Conservation (phyloP, 2,888 invertebrate species). For the Phasia obesa region DNA sequence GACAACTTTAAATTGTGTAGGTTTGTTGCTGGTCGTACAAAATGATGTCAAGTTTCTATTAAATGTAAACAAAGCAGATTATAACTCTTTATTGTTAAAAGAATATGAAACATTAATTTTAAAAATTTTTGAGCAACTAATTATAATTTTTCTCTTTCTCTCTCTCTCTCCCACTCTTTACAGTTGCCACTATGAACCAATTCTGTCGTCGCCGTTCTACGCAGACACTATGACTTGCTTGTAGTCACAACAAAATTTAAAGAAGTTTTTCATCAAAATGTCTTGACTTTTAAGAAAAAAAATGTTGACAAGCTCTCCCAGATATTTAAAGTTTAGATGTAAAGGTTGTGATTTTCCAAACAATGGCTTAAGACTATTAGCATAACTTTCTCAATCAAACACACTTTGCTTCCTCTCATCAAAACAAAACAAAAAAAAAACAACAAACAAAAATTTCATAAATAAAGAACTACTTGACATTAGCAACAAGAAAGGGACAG, state of each 20-base stretch:
- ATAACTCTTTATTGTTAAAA: too few species aligned
- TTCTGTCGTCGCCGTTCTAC: neutral
- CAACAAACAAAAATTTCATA: constrained; percentile 5
- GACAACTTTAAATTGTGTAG: too few species aligned
- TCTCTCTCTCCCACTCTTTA: constrained; percentile 38
- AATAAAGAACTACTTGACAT: neutral
- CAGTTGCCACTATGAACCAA: constrained; percentile 43
- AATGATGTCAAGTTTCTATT: neutral
- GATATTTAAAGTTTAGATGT: constrained; percentile 16
- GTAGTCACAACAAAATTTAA: neutral
- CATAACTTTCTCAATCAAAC: constrained; percentile 24
- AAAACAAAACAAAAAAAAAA: neutral
- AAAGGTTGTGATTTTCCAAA: constrained; percentile 51
- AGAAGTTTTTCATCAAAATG: constrained; percentile 42
- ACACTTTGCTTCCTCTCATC: constrained; percentile 55
- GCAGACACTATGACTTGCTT: constrained; percentile 21
- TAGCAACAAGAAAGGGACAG: neutral
- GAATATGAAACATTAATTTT: neutral
- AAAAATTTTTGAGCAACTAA: neutral
- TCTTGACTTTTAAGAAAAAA: constrained; percentile 56
- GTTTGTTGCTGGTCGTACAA: too few species aligned
- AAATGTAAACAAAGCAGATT: too few species aligned
- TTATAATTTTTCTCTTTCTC: constrained; percentile 9
- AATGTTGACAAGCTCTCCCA: constrained; percentile 38
- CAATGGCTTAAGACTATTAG: constrained; percentile 51